Evolutionary conservation across 2,797 vertebrate genomes (phyloP).

Genomic region (Cyclura pinguis): DNA sequence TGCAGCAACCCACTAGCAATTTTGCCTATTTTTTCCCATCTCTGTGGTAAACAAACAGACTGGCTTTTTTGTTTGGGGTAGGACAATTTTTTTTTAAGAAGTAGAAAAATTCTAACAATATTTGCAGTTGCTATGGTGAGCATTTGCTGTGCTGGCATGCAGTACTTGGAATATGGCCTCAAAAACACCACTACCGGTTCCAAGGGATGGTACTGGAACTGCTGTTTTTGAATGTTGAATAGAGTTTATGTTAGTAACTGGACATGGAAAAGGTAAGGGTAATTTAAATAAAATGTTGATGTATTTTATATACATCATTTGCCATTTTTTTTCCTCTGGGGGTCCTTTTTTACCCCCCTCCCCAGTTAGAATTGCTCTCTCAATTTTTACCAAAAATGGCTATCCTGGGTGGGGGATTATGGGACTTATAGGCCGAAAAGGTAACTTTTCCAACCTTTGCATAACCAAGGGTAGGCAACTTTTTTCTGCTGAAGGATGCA

Average conservation of each 20-base stretch:
- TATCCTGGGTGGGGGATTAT: neutral
- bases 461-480: neutral
- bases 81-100: constrained; percentile 33
- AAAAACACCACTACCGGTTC: constrained; percentile 15
- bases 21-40: neutral
- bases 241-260: constrained; percentile 16
- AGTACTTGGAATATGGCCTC: constrained; percentile 38
- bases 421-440: neutral
- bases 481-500: neutral
- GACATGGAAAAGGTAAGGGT: constrained; percentile 44
- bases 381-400: too few relatives aligned
- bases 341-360: too few relatives aligned
- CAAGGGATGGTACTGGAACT: constrained; percentile 38
- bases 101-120: constrained; percentile 59
- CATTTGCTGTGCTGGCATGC: constrained; percentile 51
- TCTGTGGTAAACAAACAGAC: constrained; percentile 65
- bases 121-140: constrained; percentile 75
- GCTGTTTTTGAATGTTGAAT: neutral
- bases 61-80: neutral
- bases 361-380: too few relatives aligned
- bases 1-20: neutral
- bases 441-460: neutral
- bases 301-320: neutral
- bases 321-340: too few relatives aligned
- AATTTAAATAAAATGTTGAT: constrained; percentile 6